Conservation (phyloP, 2,888 invertebrate genomes). For the Sarcophaga subvicina region DNA sequence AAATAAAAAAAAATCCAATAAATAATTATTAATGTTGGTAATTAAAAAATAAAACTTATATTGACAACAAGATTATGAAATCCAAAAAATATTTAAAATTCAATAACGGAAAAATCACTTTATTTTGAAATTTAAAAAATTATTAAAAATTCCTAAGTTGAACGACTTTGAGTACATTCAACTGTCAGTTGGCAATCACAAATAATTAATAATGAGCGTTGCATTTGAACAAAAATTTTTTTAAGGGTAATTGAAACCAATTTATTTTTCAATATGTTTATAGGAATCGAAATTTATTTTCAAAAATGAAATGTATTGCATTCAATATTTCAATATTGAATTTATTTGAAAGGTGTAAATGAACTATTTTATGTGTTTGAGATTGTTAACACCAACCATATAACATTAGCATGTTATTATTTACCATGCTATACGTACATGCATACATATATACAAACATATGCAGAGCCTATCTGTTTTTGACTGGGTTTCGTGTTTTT, state of each 20-base stretch:
- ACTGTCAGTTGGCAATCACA: constrained; percentile 20
- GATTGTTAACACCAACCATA: constrained; percentile 54
- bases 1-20: constrained; percentile 18
- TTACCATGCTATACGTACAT: background rate
- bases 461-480: background rate
- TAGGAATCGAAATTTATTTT: too few species aligned
- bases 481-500: background rate
- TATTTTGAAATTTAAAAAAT: background rate
- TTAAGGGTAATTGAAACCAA: too few species aligned
- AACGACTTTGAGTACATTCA: constrained; percentile 12
- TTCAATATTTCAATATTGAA: background rate
- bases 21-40: constrained; percentile 27
- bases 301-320: too few species aligned
- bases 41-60: background rate
- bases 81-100: background rate
- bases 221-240: background rate
- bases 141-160: constrained; percentile 2
- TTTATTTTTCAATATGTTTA: too few species aligned
- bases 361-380: constrained; percentile 50
- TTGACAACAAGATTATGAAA: constrained; percentile 38
- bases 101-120: background rate
- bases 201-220: background rate
- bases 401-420: constrained; percentile 41
- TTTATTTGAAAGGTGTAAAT: constrained; percentile 67
- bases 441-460: background rate